Base-by-base conservation (phyloP, 2,888 invertebrate species). In the Tetramorium bicarinatum region DNA sequence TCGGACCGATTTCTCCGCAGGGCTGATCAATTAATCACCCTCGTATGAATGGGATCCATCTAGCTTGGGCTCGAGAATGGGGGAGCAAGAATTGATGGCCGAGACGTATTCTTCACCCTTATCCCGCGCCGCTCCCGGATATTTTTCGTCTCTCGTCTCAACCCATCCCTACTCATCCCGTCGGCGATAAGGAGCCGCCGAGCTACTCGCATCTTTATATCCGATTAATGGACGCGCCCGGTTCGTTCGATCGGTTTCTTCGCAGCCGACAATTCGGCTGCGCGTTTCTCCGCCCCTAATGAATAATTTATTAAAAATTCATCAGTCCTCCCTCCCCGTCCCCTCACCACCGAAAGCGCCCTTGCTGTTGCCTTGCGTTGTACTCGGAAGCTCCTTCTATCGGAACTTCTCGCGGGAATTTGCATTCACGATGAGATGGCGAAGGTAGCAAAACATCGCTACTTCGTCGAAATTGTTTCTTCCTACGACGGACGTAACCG, bases 221-320 rank as follows among this genome's bases (percentile, higher is more conserved):
- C 72, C 87, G 85, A 89, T 90, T 90, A 90, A 91, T 88, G 88
- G 87, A 84, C 82, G 75, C 69, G 79, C 74, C 54, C 49, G 62
- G 84, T 77, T 83, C 79, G 84, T 77, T 83, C 79, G 82, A 79
- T 82, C 76, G 77, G 61, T 82, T 84, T 52, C 83, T 82, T 84
- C 86, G 64, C 85, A 76, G 81, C 81, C 77, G 77, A 83, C 79
- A 67, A 86, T 76, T 81, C 77, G 54, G 62, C 66, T 67, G 81
- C 75, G 56, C 81, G 3, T 54, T 62, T 82, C 66, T 21, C 61
- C 56, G 62, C 85, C 75, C 74, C 85, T 90, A 85, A 91, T 91
- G 90, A 91, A 91, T 91, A 89, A 91, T 91, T 91, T 91, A 91
- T 90, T 88, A 90, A 91, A 90, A 91, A 90, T 91, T 91, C 89